Percentiles rank a stretch among this genome's conserved stretches.
phyloP scores from a whole-genome alignment of 2,888 invertebrate genomes.

The Epicampocera succincta region DNA sequence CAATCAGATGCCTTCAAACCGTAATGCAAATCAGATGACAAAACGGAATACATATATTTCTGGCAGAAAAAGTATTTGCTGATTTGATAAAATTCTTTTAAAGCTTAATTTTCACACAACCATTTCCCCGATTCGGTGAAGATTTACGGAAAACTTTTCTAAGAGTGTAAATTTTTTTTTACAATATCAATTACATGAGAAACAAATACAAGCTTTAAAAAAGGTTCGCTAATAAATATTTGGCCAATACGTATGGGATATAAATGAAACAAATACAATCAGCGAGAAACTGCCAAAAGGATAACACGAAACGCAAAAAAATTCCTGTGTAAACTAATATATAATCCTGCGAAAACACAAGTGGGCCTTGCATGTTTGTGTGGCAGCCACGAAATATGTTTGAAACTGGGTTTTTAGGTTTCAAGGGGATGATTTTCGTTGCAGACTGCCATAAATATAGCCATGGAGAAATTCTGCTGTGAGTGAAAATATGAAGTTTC shows the following conservation, averaged over 20 bases:
- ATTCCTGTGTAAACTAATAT: constrained; percentile 56
- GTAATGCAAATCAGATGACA: no score
- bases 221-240: constrained; percentile 63
- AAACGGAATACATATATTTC: no score
- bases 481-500: constrained; percentile 48
- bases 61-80: no score
- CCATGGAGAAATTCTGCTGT: constrained; percentile 40
- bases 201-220: not conserved
- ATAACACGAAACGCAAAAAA: constrained; percentile 28
- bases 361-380: not conserved
- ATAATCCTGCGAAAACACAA: constrained; percentile 50
- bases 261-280: constrained; percentile 41
- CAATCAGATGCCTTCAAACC: no score
- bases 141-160: no score
- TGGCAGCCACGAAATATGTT: not conserved
- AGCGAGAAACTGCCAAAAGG: constrained; percentile 15
- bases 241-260: constrained; percentile 28
- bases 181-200: no score
- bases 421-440: constrained; percentile 42
- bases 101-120: no score
- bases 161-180: no score
- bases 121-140: no score
- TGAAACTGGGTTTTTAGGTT: constrained; percentile 57
- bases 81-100: no score
- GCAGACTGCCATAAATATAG: constrained; percentile 13